Evolutionary conservation across 2,888 invertebrate genomes (phyloP).

Genomic region (Salticus scenicus): DNA sequence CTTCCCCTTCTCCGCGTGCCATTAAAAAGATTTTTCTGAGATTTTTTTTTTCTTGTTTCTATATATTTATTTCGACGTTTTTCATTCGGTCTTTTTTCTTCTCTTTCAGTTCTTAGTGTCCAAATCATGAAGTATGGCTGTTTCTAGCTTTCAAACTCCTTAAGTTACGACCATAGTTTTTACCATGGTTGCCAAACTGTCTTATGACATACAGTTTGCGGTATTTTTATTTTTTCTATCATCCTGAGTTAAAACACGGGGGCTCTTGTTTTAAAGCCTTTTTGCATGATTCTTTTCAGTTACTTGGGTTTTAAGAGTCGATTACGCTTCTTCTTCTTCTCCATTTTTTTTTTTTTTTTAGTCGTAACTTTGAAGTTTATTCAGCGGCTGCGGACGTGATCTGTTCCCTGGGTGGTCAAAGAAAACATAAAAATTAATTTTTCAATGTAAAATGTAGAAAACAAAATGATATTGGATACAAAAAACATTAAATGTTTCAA

Average conservation of each 20-base stretch:
- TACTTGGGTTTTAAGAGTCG: constrained; percentile 17
- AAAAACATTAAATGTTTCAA: too few species aligned
- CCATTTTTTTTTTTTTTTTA: background rate
- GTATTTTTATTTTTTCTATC: background rate
- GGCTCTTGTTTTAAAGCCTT: constrained; percentile 15
- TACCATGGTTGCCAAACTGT: constrained; percentile 21
- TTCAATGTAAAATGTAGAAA: background rate
- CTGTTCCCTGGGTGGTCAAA: background rate
- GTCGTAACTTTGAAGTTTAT: background rate
- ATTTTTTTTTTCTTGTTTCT: constrained; percentile 33
- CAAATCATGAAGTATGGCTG: constrained; percentile 40
- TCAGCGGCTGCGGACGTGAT: background rate
- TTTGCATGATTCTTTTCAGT: background rate
- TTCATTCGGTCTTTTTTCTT: constrained; percentile 24
- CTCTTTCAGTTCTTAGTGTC: constrained; percentile 38
- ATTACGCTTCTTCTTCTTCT: constrained; percentile 17
- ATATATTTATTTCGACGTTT: constrained; percentile 43
- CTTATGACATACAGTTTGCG: constrained; percentile 34
- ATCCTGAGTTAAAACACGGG: background rate
- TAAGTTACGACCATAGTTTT: constrained; percentile 31
- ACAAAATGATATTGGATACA: too few species aligned
- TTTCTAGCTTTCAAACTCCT: constrained; percentile 21
- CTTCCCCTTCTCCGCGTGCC: constrained; percentile 9
- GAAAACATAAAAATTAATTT: background rate
- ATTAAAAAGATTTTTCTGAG: constrained; percentile 33